These are phyloP conservation scores for Oophaga pumilio DNA, from an alignment of 2,113 vertebrate genomes.

Conservation along the genomic window DNA sequence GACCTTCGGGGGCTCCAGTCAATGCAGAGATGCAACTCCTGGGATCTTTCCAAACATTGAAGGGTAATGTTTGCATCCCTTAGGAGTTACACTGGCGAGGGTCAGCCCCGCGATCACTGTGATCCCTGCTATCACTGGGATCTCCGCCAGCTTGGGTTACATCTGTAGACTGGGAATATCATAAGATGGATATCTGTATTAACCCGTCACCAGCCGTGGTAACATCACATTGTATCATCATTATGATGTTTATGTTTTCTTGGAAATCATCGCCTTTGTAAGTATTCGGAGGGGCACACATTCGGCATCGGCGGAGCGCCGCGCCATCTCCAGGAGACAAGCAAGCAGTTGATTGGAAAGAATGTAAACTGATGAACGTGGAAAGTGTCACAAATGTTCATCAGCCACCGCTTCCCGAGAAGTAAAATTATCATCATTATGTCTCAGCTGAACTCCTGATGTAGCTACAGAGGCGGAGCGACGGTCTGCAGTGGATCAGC, in stretches of 20 bases:
- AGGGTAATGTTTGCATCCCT: too few species aligned
- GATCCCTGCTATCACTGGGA: too few species aligned
- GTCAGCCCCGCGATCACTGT: too few species aligned
- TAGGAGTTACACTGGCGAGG: too few species aligned
- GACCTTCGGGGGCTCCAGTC: too few species aligned
- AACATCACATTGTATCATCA: background rate
- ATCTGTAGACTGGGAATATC: too few species aligned
- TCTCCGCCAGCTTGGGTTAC: too few species aligned
- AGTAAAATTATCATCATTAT: constrained; percentile 37
- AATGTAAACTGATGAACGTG: constrained; percentile 33
- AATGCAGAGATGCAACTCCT: too few species aligned
- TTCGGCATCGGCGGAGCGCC: background rate
- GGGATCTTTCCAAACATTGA: too few species aligned
- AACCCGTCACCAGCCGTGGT: background rate
- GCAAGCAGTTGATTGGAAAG: constrained; percentile 32
- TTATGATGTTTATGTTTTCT: background rate
- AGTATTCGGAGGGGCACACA: background rate
- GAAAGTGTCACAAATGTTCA: constrained; percentile 53
- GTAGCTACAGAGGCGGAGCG: background rate
- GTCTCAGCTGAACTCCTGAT: background rate
- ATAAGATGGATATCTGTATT: background rate
- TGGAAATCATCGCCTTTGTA: background rate
- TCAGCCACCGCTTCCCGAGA: constrained; percentile 16
- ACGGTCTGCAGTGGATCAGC: background rate
- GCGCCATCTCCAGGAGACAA: constrained; percentile 36